Conservation (phyloP, 2,113 vertebrate genomes). For the Rhadina sibilatrix region DNA sequence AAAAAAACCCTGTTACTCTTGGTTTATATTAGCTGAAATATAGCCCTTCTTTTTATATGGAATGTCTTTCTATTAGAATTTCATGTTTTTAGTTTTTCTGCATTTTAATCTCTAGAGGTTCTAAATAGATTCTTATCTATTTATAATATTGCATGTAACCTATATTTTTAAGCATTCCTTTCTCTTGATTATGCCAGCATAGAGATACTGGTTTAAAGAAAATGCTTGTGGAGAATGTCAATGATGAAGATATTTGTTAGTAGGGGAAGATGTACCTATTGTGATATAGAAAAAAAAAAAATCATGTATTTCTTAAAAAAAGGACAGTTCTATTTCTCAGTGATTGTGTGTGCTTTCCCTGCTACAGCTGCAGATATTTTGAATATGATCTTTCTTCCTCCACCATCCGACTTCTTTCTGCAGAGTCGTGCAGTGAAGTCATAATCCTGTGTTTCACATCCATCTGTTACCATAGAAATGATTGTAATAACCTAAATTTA, state of each 20-base stretch:
- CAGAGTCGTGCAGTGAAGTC: slow-evolving; percentile 61
- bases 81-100: background rate
- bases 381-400: slow-evolving; percentile 34
- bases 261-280: background rate
- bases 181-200: background rate
- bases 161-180: slow-evolving; percentile 1
- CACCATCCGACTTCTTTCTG: slow-evolving; percentile 43
- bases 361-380: slow-evolving; percentile 45
- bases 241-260: background rate
- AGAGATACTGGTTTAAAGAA: background rate
- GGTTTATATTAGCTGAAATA: background rate
- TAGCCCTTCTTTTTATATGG: background rate
- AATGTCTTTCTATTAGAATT: background rate
- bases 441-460: slow-evolving; percentile 68
- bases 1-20: background rate
- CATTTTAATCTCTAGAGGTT: background rate
- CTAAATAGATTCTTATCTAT: slow-evolving; percentile 6
- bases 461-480: slow-evolving; percentile 70
- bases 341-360: background rate
- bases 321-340: background rate
- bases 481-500: slow-evolving; percentile 70
- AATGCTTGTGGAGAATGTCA: background rate
- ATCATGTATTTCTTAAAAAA: background rate
- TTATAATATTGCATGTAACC: slow-evolving; percentile 12
- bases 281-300: background rate